Base-by-base conservation (phyloP, 2,797 vertebrate genomes). In the Nannoperca obscura region DNA sequence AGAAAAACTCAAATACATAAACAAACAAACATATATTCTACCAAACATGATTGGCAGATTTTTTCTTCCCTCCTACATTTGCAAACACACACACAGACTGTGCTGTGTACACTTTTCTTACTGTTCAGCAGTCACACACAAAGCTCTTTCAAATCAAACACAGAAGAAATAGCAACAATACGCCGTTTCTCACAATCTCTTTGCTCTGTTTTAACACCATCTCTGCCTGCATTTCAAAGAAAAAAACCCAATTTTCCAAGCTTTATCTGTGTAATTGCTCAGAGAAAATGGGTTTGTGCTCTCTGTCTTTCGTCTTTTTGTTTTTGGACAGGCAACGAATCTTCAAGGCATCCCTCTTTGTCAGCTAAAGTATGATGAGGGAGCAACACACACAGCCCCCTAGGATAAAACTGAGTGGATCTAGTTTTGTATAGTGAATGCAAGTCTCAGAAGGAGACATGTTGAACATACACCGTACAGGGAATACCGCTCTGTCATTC, bases 231-330 rank as follows among this genome's bases (percentile, higher is more conserved):
- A 88, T 89, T 92, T 85, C 69, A 86, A 89, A 86, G 65, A 13
- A 74, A 81, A 74, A 79, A 84, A 78, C 1, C 2, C 54, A 81
- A 82, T 86, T 89, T 80, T 83, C 76, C 38, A 19, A 81, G 76
- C 84, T 87, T 87, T 87, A 87, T 90, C 88, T 89, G 85, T 88
- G 88, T 92, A 90, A 92, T 91, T 93, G 89, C 71, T 65, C 80
- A 67, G 84, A 88, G 83, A 88, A 91, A 90, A 86, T 84, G 60
- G 76, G 73, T 92, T 91, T 89, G 78, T 86, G 82, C 73, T 84
- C 78, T 87, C 71, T 44, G 81, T 83, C 76, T 86, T 85, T 74
- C 27, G 59, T 66, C 14, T 73, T 82, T 86, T 89, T 89, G 74
- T 90, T 88, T 91, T 88, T 89, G 83, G 83, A 81, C 73, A 64